Evolutionary conservation across 2,113 vertebrate species (phyloP).

Genomic region (Rynchops niger): DNA sequence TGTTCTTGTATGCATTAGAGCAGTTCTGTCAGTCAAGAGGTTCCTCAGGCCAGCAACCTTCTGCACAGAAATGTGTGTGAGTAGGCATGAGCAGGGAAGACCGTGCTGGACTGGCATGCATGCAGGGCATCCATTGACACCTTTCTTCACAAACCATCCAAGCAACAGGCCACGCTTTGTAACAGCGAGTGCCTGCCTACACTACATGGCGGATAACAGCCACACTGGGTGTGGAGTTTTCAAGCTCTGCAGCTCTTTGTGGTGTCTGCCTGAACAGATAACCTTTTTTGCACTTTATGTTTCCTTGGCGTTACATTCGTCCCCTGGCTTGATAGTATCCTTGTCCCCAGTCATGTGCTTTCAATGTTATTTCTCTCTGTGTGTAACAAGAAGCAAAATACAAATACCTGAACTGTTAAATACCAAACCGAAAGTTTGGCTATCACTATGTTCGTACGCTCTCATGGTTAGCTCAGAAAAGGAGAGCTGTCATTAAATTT

Average conservation of each 20-base stretch:
- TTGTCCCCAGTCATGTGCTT: background rate
- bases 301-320: background rate
- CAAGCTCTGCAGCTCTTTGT: background rate
- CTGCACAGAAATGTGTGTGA: background rate
- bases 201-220: background rate
- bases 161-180: background rate
- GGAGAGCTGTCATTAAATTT: background rate
- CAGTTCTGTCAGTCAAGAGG: background rate
- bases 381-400: background rate
- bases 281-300: background rate
- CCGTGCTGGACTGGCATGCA: no score
- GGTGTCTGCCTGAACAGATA: background rate
- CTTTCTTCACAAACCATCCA: background rate
- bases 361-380: background rate
- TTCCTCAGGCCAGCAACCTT: background rate
- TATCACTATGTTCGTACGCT: background rate
- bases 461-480: background rate
- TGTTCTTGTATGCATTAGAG: background rate
- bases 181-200: background rate
- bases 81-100: background rate
- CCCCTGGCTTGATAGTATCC: background rate
- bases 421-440: background rate
- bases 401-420: background rate
- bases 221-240: background rate
- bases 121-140: no score